Evolutionary conservation across 2,888 invertebrate species (phyloP).

Genomic region (Morpho deidamia): DNA sequence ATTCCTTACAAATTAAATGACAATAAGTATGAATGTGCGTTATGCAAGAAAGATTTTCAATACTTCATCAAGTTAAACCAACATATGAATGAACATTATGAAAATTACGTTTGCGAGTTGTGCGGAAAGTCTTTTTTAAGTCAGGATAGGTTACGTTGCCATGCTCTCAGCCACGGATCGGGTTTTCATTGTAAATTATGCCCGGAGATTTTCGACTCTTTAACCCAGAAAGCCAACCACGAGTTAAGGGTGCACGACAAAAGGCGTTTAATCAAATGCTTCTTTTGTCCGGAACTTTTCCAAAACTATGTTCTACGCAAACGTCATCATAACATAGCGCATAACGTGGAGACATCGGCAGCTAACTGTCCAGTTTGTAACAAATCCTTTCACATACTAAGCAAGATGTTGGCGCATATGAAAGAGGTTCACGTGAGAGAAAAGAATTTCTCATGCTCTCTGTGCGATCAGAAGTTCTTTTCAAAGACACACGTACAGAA

Average conservation of each 20-base stretch:
- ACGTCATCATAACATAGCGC: slow-evolving; percentile 42
- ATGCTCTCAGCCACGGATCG: slow-evolving; percentile 46
- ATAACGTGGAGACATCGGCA: slow-evolving; percentile 42
- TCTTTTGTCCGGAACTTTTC: slow-evolving; percentile 51
- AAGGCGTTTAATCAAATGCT: slow-evolving; percentile 46
- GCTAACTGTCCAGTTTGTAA: slow-evolving; percentile 53
- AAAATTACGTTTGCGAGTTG: slow-evolving; percentile 55
- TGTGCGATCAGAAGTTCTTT: slow-evolving; percentile 73
- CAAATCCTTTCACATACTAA: slow-evolving; percentile 51
- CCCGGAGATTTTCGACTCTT: slow-evolving; percentile 45
- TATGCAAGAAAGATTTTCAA: slow-evolving; percentile 49
- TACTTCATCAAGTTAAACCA: slow-evolving; percentile 65
- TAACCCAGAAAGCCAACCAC: slow-evolving; percentile 47
- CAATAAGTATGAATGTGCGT: slow-evolving; percentile 45
- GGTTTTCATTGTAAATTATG: slow-evolving; percentile 51
- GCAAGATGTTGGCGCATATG: slow-evolving; percentile 54
- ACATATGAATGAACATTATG: slow-evolving; percentile 66
- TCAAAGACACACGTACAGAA: slow-evolving; percentile 68
- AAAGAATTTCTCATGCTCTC: slow-evolving; percentile 59
- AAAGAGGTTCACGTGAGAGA: slow-evolving; percentile 66
- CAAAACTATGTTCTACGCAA: slow-evolving; percentile 48
- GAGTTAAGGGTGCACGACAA: slow-evolving; percentile 45
- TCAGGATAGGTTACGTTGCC: slow-evolving; percentile 53
- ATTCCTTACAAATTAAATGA: slow-evolving; percentile 52
- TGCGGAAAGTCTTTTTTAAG: slow-evolving; percentile 65